These are phyloP conservation scores for Pomacea maculata DNA, from an alignment of 1,140 invertebrate genomes.

Conservation along the genomic window DNA sequence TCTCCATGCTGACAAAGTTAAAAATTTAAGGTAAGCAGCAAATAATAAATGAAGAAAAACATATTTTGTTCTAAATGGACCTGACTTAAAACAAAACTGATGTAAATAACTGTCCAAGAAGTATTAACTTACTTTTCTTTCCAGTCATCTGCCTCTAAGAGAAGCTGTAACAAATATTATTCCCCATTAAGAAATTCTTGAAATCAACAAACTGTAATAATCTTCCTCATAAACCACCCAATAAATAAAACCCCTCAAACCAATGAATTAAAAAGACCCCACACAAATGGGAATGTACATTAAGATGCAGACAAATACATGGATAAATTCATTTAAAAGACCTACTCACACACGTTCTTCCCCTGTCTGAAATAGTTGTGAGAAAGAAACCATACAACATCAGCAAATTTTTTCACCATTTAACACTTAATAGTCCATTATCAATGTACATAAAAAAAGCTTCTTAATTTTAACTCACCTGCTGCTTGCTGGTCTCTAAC, in stretches of 20 bases:
- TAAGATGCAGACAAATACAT: not conserved
- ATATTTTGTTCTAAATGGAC: too few species aligned
- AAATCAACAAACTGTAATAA: not conserved
- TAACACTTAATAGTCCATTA: not conserved
- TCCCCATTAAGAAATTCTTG: not conserved
- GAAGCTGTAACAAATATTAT: conserved; percentile 39
- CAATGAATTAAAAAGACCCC: not conserved
- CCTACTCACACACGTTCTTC: too few species aligned
- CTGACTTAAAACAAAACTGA: not conserved
- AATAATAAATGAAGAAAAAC: too few species aligned
- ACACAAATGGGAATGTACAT: not conserved
- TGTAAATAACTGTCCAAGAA: not conserved
- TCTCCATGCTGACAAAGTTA: too few species aligned
- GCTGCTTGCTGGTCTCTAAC: conserved; percentile 56
- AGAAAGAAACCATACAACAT: too few species aligned
- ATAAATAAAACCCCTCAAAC: not conserved
- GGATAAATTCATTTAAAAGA: not conserved
- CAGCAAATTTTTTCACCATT: too few species aligned
- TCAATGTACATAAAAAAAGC: conserved; percentile 17
- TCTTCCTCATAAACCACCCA: not conserved
- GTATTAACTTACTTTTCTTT: conserved; percentile 54
- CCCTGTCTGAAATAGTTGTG: too few species aligned
- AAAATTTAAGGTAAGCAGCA: too few species aligned
- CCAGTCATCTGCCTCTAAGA: conserved; percentile 55
- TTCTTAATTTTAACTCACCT: conserved; percentile 33